Percentiles rank a stretch among this genome's conserved stretches.
These are phyloP conservation scores for Gracilinanus agilis DNA, from an alignment of 2,113 vertebrate species.

Conservation along the genomic window DNA sequence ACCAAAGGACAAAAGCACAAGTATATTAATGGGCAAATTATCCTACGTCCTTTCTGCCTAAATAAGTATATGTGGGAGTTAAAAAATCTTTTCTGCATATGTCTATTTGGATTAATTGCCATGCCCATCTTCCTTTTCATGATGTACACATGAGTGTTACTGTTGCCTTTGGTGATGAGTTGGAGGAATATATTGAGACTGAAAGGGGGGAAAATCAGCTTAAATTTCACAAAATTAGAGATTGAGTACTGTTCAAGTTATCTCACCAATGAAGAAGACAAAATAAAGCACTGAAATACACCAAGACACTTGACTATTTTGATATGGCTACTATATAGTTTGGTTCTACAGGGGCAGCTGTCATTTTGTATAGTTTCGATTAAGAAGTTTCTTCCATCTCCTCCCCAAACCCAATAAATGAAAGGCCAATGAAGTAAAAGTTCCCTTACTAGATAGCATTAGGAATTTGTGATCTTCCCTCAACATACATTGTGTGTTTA, in stretches of 20 bases:
- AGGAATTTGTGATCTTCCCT: background rate
- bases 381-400: background rate
- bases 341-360: background rate
- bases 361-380: background rate
- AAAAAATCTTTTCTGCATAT: background rate
- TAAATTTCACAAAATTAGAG: slow-evolving; percentile 56
- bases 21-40: slow-evolving; percentile 29
- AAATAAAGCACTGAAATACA: background rate
- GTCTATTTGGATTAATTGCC: background rate
- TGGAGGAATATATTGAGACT: background rate
- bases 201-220: slow-evolving; percentile 19
- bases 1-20: background rate
- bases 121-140: slow-evolving; percentile 1
- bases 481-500: background rate
- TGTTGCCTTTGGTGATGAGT: background rate
- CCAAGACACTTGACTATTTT: background rate
- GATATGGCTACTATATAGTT: background rate
- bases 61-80: background rate
- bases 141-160: background rate
- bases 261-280: background rate
- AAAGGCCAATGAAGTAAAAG: background rate
- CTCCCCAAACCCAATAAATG: background rate
- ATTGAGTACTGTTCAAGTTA: background rate
- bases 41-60: slow-evolving; percentile 38
- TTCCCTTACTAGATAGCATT: background rate